Percentiles rank a stretch among this genome's conserved stretches.
Evolutionary conservation across 2,113 vertebrate species (phyloP).

Genomic region (Sylvia atricapilla): DNA sequence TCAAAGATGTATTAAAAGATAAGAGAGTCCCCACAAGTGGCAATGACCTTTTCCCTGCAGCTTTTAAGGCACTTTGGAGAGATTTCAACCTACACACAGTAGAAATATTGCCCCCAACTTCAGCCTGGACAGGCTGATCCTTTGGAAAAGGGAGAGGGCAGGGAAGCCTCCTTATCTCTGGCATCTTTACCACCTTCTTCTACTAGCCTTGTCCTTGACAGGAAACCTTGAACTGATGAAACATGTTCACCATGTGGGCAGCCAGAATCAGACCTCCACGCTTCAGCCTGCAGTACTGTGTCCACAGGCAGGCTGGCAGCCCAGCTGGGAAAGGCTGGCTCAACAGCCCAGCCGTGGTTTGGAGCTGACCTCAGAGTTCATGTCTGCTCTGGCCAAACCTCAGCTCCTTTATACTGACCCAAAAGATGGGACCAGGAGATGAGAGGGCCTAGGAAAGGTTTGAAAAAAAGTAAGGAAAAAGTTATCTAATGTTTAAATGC

Average conservation of each 20-base stretch:
- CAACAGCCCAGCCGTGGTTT: neutral
- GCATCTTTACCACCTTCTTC: neutral
- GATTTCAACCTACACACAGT: neutral
- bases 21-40: neutral
- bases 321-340: neutral
- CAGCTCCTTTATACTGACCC: neutral
- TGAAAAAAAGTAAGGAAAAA: neutral
- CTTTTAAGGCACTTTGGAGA: neutral
- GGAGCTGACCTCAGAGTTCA: neutral
- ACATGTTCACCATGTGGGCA: rapidly evolving
- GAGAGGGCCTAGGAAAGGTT: neutral
- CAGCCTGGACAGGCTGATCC: neutral
- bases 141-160: neutral
- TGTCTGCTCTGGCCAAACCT: neutral
- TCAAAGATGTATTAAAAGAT: neutral
- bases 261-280: neutral
- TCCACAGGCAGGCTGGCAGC: neutral
- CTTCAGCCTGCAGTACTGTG: neutral
- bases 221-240: neutral
- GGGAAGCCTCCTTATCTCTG: neutral
- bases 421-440: neutral
- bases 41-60: neutral
- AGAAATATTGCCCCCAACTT: neutral
- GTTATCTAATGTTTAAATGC: neutral
- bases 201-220: neutral